Percentiles rank a stretch among this genome's conserved stretches.
These are phyloP conservation scores for Physella acuta DNA, from an alignment of 1,140 invertebrate genomes.

Conservation along the genomic window DNA sequence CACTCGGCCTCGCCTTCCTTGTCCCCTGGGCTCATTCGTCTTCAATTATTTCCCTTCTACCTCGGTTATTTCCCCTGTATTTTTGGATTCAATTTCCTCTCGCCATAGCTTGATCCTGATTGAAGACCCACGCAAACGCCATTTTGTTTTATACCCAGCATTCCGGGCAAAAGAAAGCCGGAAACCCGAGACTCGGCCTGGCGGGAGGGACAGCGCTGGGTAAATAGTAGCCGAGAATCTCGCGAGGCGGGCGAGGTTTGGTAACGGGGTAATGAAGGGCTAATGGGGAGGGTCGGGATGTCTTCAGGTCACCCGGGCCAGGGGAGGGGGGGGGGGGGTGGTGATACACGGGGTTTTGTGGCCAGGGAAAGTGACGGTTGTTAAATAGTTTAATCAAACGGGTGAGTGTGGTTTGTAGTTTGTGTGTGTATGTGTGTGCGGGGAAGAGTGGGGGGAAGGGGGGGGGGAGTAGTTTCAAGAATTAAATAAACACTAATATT, in stretches of 20 bases:
- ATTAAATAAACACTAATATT: no score
- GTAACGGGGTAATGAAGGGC: not conserved
- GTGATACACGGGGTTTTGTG: not conserved
- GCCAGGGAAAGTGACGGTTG: not conserved
- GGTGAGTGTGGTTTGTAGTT: no score
- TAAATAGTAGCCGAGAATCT: not conserved
- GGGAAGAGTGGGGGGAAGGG: no score
- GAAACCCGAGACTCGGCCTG: no score
- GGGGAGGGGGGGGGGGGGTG: no score
- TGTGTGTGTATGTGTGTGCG: no score
- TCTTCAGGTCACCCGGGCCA: no score
- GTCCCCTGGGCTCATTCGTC: not conserved
- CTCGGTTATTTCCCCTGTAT: not conserved
- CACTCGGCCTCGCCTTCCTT: not conserved
- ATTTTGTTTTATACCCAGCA: slow-evolving; percentile 8
- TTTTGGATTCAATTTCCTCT: slow-evolving; percentile 1
- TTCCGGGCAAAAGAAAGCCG: not conserved
- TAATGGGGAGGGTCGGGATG: no score
- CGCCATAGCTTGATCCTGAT: not conserved
- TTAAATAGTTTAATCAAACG: no score
- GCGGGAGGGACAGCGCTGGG: not conserved
- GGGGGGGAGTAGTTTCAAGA: no score
- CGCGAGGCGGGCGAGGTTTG: not conserved
- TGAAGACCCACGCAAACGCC: not conserved
- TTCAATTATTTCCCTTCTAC: not conserved